Base-by-base conservation (phyloP, 2,888 invertebrate species). In the Stenodema calcarata region DNA sequence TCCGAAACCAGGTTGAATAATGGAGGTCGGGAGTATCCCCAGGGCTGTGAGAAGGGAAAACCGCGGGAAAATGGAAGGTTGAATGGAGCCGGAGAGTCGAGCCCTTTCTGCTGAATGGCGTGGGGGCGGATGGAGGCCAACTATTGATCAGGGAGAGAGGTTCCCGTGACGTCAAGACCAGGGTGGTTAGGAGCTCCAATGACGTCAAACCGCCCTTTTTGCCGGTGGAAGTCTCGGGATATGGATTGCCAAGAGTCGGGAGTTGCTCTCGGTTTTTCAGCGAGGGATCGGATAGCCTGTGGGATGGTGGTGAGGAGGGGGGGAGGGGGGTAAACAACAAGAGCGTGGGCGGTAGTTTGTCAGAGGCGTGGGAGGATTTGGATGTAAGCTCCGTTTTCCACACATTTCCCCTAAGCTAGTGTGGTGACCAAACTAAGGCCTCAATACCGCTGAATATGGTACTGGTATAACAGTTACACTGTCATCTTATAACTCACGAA, bases 131-230 rank as follows among this genome's bases (percentile, higher is more conserved):
- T 35, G 30, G 73, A 18, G 30, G 7, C 73, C 73, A 35, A 16
- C n/a, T 75, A 75, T 75, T 75, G 73, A 75, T 75, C 73, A n/a
- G 35, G 16, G n/a, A 6, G 16, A 1, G n/a, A 41, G 73, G 14
- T 3, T 50, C 80, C 80, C 80, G 80, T 80, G 80, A 80, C 80
- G 80, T 80, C 80, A 80, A 50, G 7, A 30, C 73, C 73, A 16
- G n/a, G 18, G 73, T 16, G 73, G 73, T 62, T 14, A 28, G 41
- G 80, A 28, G n/a, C 6, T 30, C 80, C 28, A 3, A 54, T 80
- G 80, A 80, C 80, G 80, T 80, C 80, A 80, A 80, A 18, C 44
- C 23, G 12, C 16, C 41, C 2, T 62, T 62, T 62, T 11, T 18
- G 23, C 54, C 54, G 3, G 3, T 62, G 23, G 18, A 9, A 11